Percentiles rank a stretch among this genome's conserved stretches.
These are phyloP conservation scores for Habrosyne pyritoides DNA, from an alignment of 2,888 invertebrate species.

Conservation along the genomic window DNA sequence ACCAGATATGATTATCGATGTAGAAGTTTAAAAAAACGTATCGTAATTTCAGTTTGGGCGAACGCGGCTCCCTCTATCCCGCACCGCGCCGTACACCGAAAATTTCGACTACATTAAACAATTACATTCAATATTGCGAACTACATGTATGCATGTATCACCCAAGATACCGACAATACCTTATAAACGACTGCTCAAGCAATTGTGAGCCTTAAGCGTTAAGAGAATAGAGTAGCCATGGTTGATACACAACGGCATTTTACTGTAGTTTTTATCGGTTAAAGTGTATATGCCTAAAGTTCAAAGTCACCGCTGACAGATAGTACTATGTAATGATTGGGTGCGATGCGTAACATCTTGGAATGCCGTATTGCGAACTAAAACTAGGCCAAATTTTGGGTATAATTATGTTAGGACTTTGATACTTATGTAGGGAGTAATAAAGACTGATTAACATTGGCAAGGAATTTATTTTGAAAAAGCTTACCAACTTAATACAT, in stretches of 20 bases:
- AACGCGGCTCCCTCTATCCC: slow-evolving; percentile 9
- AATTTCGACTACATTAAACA: slow-evolving; percentile 55
- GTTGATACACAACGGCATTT: slow-evolving; percentile 13
- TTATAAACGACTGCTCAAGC: slow-evolving; percentile 1
- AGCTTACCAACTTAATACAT: too few species aligned
- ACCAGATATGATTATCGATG: slow-evolving; percentile 11
- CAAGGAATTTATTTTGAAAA: too few species aligned
- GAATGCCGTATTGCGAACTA: background rate
- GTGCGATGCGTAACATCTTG: slow-evolving; percentile 25
- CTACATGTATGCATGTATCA: slow-evolving; percentile 39
- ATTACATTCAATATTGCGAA: slow-evolving; percentile 70
- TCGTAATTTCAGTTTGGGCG: slow-evolving; percentile 7
- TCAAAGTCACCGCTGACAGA: slow-evolving; percentile 70
- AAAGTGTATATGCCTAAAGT: slow-evolving; percentile 50
- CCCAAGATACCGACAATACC: slow-evolving; percentile 17
- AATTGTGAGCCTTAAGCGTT: slow-evolving; percentile 24
- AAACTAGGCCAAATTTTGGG: background rate
- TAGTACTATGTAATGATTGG: slow-evolving; percentile 26
- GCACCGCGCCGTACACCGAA: background rate
- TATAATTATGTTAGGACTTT: background rate
- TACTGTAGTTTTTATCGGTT: slow-evolving; percentile 24
- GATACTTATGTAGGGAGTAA: too few species aligned
- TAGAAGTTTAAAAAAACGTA: slow-evolving; percentile 9
- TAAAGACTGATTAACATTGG: too few species aligned
- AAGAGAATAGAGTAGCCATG: slow-evolving; percentile 11